These are phyloP conservation scores for Cyanoramphus novaezelandiae DNA, from an alignment of 2,113 vertebrate species.

Conservation along the genomic window DNA sequence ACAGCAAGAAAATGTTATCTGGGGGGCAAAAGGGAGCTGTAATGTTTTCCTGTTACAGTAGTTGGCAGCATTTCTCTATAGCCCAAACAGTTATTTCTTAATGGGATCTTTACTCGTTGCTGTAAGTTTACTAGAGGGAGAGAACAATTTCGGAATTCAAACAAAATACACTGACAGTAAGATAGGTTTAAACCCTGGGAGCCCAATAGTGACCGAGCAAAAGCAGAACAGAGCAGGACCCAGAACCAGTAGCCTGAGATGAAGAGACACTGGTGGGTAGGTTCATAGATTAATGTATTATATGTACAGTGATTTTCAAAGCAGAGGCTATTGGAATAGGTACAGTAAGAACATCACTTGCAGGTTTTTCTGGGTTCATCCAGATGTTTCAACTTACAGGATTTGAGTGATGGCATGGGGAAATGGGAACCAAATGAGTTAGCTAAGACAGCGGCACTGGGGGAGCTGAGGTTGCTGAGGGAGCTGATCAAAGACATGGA, in stretches of 20 bases:
- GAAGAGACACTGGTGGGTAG: background rate
- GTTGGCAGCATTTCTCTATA: conserved; percentile 72
- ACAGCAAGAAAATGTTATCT: background rate
- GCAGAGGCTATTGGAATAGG: background rate
- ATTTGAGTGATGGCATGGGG: background rate
- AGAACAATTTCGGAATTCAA: background rate
- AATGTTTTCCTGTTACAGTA: conserved; percentile 67
- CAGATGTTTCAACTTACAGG: background rate
- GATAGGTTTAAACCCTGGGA: background rate
- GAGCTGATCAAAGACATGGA: background rate
- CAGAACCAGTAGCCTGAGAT: background rate
- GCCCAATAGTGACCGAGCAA: accelerated
- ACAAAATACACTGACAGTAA: background rate
- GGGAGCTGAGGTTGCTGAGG: background rate
- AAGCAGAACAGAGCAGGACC: background rate
- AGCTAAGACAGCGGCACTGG: background rate
- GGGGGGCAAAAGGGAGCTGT: conserved; percentile 54
- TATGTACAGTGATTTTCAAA: background rate
- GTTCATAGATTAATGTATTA: background rate
- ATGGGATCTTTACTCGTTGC: background rate
- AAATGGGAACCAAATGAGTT: conserved; percentile 10
- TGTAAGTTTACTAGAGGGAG: background rate
- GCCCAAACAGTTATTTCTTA: conserved; percentile 32
- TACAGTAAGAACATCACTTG: background rate
- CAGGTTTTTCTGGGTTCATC: background rate